Evolutionary conservation across 2,797 vertebrate species (phyloP).

Genomic region (Halcyon leucocephala): DNA sequence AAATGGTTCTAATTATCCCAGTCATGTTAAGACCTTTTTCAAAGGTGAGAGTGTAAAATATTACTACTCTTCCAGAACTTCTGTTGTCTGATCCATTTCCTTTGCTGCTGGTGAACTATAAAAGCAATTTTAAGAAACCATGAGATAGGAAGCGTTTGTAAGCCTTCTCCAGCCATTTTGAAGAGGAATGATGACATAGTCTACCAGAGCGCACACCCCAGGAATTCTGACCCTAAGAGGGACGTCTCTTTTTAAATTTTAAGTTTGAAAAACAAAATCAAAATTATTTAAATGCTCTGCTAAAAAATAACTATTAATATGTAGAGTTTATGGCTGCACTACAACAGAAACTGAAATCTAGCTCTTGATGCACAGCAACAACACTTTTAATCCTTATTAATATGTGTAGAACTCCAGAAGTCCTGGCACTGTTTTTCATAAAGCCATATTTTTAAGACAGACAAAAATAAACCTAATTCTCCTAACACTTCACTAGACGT

Average conservation of each 20-base stretch:
- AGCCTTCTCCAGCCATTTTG: not conserved
- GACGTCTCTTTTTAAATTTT: not conserved
- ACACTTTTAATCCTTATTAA: not conserved
- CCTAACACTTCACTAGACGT: not conserved
- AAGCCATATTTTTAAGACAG: not conserved
- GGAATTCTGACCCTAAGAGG: not conserved
- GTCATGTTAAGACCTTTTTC: not conserved
- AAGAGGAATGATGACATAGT: not conserved
- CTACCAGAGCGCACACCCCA: not conserved
- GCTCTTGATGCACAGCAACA: not conserved
- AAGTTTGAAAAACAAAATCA: not conserved
- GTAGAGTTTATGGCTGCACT: not conserved
- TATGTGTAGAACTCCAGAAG: not conserved
- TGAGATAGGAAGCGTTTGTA: not conserved
- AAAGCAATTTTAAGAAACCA: not conserved
- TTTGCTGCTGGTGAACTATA: not conserved
- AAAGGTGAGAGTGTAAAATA: not conserved
- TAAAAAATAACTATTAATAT: not conserved
- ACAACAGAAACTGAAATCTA: not conserved
- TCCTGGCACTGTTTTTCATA: not conserved
- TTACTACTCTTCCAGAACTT: not conserved
- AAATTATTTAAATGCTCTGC: not conserved
- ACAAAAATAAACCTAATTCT: not conserved
- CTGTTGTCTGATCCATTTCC: not conserved
- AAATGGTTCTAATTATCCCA: conserved; percentile 5